Conservation (phyloP, 37 sponge, comb jelly and placozoan genomes). For the Petrosia ficiformis region DNA sequence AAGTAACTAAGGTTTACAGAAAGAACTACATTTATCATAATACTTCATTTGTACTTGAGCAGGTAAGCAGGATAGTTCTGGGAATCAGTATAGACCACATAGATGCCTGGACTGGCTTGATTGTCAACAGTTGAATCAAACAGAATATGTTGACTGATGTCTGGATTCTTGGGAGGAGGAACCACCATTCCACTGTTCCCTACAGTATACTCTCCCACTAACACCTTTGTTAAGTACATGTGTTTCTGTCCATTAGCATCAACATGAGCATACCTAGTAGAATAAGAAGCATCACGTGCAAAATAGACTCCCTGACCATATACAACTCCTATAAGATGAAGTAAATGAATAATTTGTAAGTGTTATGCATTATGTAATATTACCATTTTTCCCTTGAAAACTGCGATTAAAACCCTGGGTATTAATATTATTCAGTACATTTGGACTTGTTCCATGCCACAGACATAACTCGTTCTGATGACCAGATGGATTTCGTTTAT, state of each 20-base stretch:
- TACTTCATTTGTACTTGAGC: slow-evolving; percentile 4
- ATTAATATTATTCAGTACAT: slow-evolving; percentile 5
- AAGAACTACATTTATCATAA: neutral
- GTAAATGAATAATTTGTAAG: neutral
- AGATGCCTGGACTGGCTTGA: slow-evolving; percentile 19
- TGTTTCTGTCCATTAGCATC: slow-evolving; percentile 24
- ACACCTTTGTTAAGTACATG: slow-evolving; percentile 35
- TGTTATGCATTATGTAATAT: neutral
- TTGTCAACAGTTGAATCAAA: slow-evolving; percentile 44
- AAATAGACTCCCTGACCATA: slow-evolving; percentile 49
- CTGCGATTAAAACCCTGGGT: slow-evolving; percentile 15
- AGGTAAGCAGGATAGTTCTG: slow-evolving; percentile 43
- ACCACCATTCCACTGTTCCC: slow-evolving; percentile 3
- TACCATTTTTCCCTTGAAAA: slow-evolving; percentile 21
- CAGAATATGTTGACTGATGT: slow-evolving; percentile 2
- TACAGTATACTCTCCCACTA: slow-evolving; percentile 28
- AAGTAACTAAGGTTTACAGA: neutral
- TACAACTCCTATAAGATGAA: slow-evolving; percentile 11
- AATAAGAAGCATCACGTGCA: slow-evolving; percentile 25
- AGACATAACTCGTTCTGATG: slow-evolving; percentile 37
- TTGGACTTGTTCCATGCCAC: slow-evolving; percentile 57
- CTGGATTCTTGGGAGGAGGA: slow-evolving; percentile 42
- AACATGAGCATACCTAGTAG: slow-evolving; percentile 17
- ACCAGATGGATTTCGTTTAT: slow-evolving; percentile 35
- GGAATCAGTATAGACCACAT: slow-evolving; percentile 37